A percentile compares a stretch with the other conserved stretches of the same genome.
These are phyloP conservation scores for Hyperoplus immaculatus DNA, from an alignment of 2,797 vertebrate genomes.

Conservation along the genomic window DNA sequence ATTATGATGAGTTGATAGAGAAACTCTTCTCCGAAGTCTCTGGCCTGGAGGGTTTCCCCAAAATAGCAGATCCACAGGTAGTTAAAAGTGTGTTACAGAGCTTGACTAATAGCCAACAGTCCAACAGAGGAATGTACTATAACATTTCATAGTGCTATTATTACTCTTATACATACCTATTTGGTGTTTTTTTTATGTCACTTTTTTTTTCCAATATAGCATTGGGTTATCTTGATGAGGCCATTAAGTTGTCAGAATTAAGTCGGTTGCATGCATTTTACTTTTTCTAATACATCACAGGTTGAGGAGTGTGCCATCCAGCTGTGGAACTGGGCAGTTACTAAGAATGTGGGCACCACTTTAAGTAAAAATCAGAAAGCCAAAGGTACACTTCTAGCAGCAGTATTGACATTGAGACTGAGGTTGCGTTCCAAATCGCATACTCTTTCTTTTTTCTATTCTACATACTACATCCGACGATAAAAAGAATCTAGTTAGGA, in stretches of 20 bases:
- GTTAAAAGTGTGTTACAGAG: slow-evolving; percentile 8
- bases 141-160: neutral
- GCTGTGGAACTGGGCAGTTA: slow-evolving; percentile 95
- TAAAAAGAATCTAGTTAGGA: too few species aligned
- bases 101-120: neutral
- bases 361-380: slow-evolving; percentile 87
- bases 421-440: too few species aligned
- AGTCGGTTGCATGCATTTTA: slow-evolving; percentile 16
- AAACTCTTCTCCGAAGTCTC: slow-evolving; percentile 84
- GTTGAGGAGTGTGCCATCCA: slow-evolving; percentile 90
- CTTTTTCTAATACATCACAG: slow-evolving; percentile 71
- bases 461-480: too few species aligned
- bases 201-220: neutral
- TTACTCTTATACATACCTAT: neutral
- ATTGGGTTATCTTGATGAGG: neutral
- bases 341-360: slow-evolving; percentile 78
- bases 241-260: neutral
- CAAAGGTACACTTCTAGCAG: slow-evolving; percentile 81
- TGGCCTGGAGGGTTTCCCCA: slow-evolving; percentile 63
- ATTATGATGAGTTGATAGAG: slow-evolving; percentile 82
- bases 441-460: too few species aligned
- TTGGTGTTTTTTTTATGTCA: neutral
- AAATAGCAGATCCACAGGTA: slow-evolving; percentile 83
- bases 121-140: neutral
- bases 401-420: neutral